Percentiles rank a stretch among this genome's conserved stretches.
phyloP scores from a whole-genome alignment of 2,797 vertebrate genomes.

The Oreortyx pictus region DNA sequence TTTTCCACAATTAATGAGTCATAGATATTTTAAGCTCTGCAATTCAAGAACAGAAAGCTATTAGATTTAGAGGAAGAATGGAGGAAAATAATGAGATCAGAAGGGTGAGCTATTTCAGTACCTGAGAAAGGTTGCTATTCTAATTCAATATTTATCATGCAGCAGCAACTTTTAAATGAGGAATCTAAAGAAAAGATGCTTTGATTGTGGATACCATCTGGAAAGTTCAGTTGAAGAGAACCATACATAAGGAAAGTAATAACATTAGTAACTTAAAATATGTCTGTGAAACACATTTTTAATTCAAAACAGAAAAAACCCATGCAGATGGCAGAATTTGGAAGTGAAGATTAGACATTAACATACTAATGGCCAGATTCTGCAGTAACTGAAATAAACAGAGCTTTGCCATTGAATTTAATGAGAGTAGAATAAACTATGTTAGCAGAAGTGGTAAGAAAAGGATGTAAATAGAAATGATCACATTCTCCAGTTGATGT shows the following conservation, averaged over 20 bases:
- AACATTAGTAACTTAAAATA: conserved; percentile 42
- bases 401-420: conserved; percentile 22
- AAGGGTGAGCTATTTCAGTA: conserved; percentile 52
- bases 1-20: conserved; percentile 56
- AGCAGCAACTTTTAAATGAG: conserved; percentile 41
- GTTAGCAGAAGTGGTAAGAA: neutral
- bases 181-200: conserved; percentile 26
- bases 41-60: conserved; percentile 44
- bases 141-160: conserved; percentile 56
- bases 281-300: conserved; percentile 3
- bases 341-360: conserved; percentile 45
- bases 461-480: neutral
- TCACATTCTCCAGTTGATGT: neutral
- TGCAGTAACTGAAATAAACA: conserved; percentile 21
- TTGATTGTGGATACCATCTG: conserved; percentile 34
- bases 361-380: conserved; percentile 40
- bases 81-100: conserved; percentile 65
- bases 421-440: neutral
- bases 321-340: conserved; percentile 15
- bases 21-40: conserved; percentile 51
- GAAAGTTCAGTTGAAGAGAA: conserved; percentile 33
- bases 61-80: conserved; percentile 53
- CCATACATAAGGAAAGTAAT: conserved; percentile 33
- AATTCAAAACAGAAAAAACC: neutral
- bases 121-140: conserved; percentile 51